Percentiles rank a stretch among this genome's conserved stretches.
Conservation (phyloP, 2,797 vertebrate genomes). For the Typhlichthys eigenmanni region DNA sequence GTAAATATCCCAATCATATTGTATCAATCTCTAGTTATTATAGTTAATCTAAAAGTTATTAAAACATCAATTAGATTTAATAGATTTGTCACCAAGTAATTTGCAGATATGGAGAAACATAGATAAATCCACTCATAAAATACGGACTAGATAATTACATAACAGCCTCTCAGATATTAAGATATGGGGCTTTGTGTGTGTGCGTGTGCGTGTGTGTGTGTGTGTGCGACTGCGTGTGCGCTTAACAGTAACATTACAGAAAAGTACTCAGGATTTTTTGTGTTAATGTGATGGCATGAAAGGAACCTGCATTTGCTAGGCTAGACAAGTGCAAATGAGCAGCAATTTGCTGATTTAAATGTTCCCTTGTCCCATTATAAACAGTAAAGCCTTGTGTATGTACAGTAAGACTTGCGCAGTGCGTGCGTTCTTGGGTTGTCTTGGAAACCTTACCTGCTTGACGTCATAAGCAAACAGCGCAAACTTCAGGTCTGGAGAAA, state of each 20-base stretch:
- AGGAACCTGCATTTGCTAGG: conserved; percentile 16
- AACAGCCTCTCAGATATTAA: background rate
- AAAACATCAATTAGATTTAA: no score
- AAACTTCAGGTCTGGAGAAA: conserved; percentile 91
- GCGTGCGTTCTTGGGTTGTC: background rate
- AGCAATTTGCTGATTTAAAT: background rate
- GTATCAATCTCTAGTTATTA: background rate
- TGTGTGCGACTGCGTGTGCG: conserved; percentile 13
- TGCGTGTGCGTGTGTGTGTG: conserved; percentile 10
- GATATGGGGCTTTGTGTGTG: background rate
- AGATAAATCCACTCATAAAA: no score
- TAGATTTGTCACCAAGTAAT: background rate
- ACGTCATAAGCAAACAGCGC: conserved; percentile 94
- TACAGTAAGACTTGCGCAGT: background rate
- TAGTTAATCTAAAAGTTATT: background rate
- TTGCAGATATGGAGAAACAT: conserved; percentile 5
- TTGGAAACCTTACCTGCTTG: conserved; percentile 80
- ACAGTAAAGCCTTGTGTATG: background rate
- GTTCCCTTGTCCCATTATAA: background rate
- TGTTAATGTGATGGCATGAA: conserved; percentile 1
- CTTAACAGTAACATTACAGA: conserved; percentile 8
- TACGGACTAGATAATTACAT: background rate
- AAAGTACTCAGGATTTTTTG: conserved; percentile 1
- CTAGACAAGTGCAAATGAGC: background rate
- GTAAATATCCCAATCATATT: no score